These are phyloP conservation scores for Leuciscus waleckii DNA, from an alignment of 2,797 vertebrate species.

Conservation along the genomic window DNA sequence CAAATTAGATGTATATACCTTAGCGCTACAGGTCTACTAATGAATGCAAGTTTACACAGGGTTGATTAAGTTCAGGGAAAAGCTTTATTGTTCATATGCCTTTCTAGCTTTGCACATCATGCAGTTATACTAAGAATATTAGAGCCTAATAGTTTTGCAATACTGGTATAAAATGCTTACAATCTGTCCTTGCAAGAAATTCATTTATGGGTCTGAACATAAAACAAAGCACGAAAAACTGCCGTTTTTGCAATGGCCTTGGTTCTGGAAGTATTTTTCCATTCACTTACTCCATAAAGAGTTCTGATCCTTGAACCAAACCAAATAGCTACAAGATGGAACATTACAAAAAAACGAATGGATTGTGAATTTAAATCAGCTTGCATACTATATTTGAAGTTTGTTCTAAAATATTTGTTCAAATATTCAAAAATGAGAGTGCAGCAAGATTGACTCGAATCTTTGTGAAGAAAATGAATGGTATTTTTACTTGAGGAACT, in stretches of 20 bases:
- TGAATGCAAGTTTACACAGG: slow-evolving; percentile 61
- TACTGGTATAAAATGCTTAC: slow-evolving; percentile 35
- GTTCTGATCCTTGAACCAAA: not conserved
- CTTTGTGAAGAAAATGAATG: slow-evolving; percentile 7
- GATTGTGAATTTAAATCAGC: slow-evolving; percentile 1
- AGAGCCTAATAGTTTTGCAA: slow-evolving; percentile 52
- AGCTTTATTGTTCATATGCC: slow-evolving; percentile 60
- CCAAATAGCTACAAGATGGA: not conserved
- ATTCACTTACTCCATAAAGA: slow-evolving; percentile 8
- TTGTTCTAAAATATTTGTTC: slow-evolving; percentile 3
- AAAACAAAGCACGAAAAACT: slow-evolving; percentile 21
- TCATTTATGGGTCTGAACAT: slow-evolving; percentile 29
- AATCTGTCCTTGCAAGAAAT: slow-evolving; percentile 32
- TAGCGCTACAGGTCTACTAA: slow-evolving; percentile 52
- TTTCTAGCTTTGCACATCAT: slow-evolving; percentile 60
- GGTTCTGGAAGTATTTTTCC: slow-evolving; percentile 19
- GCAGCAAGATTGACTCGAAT: not conserved
- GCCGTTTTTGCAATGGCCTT: not conserved
- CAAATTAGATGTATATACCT: slow-evolving; percentile 49
- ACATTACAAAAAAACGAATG: not conserved
- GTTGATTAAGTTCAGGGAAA: slow-evolving; percentile 64
- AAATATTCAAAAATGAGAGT: not conserved
- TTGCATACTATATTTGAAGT: slow-evolving; percentile 2
- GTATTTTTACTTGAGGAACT: not conserved
- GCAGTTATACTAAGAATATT: slow-evolving; percentile 45